Base-by-base conservation (phyloP, 1,140 invertebrate species). In the Drosophila nasuta region DNA sequence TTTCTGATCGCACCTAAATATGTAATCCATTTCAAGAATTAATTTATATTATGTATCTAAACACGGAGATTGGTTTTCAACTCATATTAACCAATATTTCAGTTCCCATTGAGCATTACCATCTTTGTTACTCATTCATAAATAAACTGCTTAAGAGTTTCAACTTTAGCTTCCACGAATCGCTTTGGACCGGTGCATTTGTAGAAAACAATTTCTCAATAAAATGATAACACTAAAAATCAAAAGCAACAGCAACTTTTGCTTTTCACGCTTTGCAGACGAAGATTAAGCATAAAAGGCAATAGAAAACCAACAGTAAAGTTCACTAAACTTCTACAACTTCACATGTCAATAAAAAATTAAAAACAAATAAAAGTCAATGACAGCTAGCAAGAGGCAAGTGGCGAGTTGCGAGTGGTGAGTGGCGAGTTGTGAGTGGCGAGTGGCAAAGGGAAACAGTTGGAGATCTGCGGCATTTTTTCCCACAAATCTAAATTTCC, bases 341-440 rank as follows among this genome's bases (percentile, higher is more conserved):
- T 87, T 87, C 83, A 87, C 83, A 87, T 87, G 83, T 88, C 83
- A 87, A 87, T 87, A 87, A 87, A 87, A 88, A 88, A 88, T 87
- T 87, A 87, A 87, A 87, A 88, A 88, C 83, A 87, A 87, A 88
- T 87, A 87, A 88, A 88, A 88, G 80, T 77, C 83, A 80, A 80
- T 88, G 83, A 87, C 77, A 80, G 71, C 49, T 30, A 43, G 38
- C 3, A n/a, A 25, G 33, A 46, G 45, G 45, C 52, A 38, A 56
- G 30, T 28, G 33, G 54, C 48, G 63, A 54, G 48, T 54, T 10
- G 49, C 49, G 10, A 52, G 38, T 35, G 30, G 63, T 35, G 43
- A 38, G 33, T 8, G 7, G 33, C 0, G n/a, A n/a, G n/a, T n/a
- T n/a, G 33, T 0, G 60, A 54, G 48, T 48, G 48, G 48, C 8